phyloP scores from a whole-genome alignment of 2,113 vertebrate genomes.

The Prionailurus bengalensis region DNA sequence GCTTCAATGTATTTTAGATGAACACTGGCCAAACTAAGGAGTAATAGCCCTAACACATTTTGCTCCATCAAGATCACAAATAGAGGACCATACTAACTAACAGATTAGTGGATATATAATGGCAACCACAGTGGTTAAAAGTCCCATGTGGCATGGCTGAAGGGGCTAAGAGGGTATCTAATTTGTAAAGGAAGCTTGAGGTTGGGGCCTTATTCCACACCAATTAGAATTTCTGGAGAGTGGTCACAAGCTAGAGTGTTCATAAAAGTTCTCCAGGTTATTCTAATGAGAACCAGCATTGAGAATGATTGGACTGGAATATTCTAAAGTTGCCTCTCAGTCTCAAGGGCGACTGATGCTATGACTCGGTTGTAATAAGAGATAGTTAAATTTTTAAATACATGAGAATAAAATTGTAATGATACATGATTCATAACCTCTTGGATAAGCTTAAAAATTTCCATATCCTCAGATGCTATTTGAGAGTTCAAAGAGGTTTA shows the following conservation, averaged over 20 bases:
- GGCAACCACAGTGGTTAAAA: not conserved
- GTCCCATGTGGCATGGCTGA: not conserved
- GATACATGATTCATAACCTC: not conserved
- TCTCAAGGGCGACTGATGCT: slow-evolving; percentile 9
- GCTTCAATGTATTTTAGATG: not conserved
- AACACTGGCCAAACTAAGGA: not conserved
- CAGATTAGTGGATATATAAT: not conserved
- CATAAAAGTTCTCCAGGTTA: not conserved
- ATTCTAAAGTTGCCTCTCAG: not conserved
- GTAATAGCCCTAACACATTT: not conserved
- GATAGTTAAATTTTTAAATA: not conserved
- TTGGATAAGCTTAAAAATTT: not conserved
- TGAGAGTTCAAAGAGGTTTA: slow-evolving; percentile 30
- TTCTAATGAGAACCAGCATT: not conserved
- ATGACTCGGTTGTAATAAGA: not conserved
- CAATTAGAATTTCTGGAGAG: slow-evolving; percentile 12
- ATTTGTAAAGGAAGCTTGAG: slow-evolving; percentile 4
- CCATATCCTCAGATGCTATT: not conserved
- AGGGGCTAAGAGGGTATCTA: not conserved
- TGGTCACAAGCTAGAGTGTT: not conserved
- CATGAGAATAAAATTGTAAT: not conserved
- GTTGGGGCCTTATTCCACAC: not conserved
- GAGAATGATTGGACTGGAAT: not conserved
- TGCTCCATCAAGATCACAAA: not conserved
- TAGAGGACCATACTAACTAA: not conserved